Percentiles rank a stretch among this genome's conserved stretches.
Evolutionary conservation across 2,888 invertebrate species (phyloP).

Genomic region (Agrypnus murinus): DNA sequence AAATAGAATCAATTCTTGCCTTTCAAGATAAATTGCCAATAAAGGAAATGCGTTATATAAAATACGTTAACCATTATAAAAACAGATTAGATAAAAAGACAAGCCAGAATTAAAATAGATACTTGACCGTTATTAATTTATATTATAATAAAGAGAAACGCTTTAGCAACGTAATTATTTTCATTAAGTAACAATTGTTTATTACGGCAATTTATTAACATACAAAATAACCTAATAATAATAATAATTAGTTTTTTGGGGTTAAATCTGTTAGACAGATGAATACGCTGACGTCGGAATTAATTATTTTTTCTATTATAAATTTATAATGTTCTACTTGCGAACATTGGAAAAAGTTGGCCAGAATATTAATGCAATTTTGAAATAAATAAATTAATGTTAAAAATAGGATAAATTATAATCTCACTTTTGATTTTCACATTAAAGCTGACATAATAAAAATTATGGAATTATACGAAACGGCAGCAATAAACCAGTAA

Average conservation of each 20-base stretch:
- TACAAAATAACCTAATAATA: background rate
- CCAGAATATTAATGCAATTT: background rate
- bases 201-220: background rate
- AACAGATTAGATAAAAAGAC: no score
- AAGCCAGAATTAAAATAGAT: no score
- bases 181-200: background rate
- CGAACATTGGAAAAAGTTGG: constrained; percentile 9
- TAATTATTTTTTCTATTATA: background rate
- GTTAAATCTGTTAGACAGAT: background rate
- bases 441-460: no score
- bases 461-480: no score
- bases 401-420: no score
- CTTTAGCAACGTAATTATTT: constrained; percentile 10
- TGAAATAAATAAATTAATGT: background rate
- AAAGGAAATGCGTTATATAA: no score
- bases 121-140: background rate
- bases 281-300: background rate
- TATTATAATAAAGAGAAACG: background rate
- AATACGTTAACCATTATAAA: no score
- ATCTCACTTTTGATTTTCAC: no score
- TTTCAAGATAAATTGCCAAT: no score
- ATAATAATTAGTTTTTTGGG: background rate
- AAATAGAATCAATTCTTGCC: no score
- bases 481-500: constrained; percentile 29
- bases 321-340: constrained; percentile 14